Evolutionary conservation across 2,888 invertebrate species (phyloP).

Genomic region (Helobdella robusta): DNA sequence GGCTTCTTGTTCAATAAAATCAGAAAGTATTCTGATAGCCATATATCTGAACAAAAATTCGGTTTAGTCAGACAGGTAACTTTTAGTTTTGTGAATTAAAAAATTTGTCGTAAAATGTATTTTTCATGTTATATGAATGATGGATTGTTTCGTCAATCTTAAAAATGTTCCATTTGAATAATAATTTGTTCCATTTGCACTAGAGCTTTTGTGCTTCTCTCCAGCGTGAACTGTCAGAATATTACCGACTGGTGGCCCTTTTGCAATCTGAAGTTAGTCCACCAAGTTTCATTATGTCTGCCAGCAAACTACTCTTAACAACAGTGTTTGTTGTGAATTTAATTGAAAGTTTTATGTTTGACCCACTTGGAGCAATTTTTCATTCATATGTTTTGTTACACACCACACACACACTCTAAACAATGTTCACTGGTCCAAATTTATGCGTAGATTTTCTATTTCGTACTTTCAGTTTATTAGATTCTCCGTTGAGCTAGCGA

Average conservation of each 20-base stretch:
- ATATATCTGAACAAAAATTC: constrained; percentile 56
- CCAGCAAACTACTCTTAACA: background rate
- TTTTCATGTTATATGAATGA: background rate
- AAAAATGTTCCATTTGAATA: background rate
- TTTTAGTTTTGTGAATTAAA: background rate
- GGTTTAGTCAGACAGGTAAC: constrained; percentile 49
- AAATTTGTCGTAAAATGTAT: background rate
- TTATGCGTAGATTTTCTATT: too few species aligned
- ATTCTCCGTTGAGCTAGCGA: too few species aligned
- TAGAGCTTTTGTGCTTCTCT: constrained; percentile 76
- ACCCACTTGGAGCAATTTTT: background rate
- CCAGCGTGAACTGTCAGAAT: constrained; percentile 73
- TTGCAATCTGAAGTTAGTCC: constrained; percentile 68
- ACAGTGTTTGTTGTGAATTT: background rate
- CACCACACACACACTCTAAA: background rate
- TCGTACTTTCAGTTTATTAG: too few species aligned
- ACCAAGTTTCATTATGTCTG: background rate
- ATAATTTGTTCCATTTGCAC: constrained; percentile 43
- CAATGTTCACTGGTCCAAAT: background rate
- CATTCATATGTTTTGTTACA: background rate
- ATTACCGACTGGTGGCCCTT: constrained; percentile 75
- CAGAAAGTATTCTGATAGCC: constrained; percentile 66
- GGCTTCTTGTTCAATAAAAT: constrained; percentile 76
- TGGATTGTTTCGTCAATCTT: background rate
- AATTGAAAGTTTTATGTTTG: background rate